phyloP scores from a whole-genome alignment of 2,797 vertebrate species.

The Sebastes trivittatus region DNA sequence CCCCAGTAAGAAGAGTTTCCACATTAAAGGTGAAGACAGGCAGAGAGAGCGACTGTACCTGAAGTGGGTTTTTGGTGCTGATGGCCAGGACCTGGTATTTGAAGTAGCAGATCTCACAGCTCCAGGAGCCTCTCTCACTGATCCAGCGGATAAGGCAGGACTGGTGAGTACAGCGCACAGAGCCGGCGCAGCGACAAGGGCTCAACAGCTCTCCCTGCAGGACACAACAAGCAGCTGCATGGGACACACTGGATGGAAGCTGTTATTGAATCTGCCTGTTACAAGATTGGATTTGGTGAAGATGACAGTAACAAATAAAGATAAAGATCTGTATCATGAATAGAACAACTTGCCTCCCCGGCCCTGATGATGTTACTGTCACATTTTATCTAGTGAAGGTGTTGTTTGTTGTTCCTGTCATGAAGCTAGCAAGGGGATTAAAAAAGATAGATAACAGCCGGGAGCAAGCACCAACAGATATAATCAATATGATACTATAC shows the following conservation, averaged over 20 bases:
- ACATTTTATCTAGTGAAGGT: neutral
- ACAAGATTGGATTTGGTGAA: neutral
- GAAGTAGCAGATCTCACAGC: slow-evolving; percentile 92
- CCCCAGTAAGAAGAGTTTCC: neutral
- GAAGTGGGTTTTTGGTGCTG: slow-evolving; percentile 91
- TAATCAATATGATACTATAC: neutral
- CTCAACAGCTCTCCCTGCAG: slow-evolving; percentile 89
- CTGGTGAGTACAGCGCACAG: slow-evolving; percentile 90
- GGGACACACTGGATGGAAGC: neutral
- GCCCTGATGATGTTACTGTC: neutral
- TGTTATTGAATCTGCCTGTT: neutral
- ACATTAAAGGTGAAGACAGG: neutral
- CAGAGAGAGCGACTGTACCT: slow-evolving; percentile 67
- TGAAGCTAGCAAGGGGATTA: neutral
- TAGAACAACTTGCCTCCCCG: neutral
- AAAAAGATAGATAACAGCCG: neutral
- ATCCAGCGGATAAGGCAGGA: slow-evolving; percentile 93
- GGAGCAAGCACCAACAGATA: neutral
- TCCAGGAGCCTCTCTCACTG: slow-evolving; percentile 91
- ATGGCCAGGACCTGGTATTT: slow-evolving; percentile 93
- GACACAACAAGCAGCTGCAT: slow-evolving; percentile 32
- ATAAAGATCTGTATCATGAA: neutral
- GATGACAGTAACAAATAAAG: neutral
- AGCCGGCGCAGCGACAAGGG: slow-evolving; percentile 88
- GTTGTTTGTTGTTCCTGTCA: neutral